Evolutionary conservation across 2,888 invertebrate genomes (phyloP).

Genomic region (Melanostoma scalare): DNA sequence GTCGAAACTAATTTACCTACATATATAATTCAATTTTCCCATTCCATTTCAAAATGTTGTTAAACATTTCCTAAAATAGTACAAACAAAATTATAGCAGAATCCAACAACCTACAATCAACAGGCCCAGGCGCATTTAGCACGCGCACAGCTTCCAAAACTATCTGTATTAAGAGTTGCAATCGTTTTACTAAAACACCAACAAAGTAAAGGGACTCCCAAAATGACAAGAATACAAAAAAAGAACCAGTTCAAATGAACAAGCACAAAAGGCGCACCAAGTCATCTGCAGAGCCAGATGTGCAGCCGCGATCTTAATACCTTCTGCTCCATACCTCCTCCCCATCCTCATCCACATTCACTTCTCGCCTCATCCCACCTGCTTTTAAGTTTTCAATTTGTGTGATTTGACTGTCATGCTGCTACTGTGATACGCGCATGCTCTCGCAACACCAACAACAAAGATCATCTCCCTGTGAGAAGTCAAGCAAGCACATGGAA

Average conservation of each 20-base stretch:
- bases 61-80: no score
- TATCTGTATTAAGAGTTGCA: conserved; percentile 33
- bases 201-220: background rate
- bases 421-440: conserved; percentile 68
- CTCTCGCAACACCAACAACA: conserved; percentile 46
- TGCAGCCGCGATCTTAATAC: conserved; percentile 38
- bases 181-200: conserved; percentile 19
- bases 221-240: conserved; percentile 1
- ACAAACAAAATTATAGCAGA: no score
- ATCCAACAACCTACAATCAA: no score
- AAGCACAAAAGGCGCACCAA: conserved; percentile 42
- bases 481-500: conserved; percentile 17
- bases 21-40: no score
- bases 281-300: conserved; percentile 59
- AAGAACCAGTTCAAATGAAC: conserved; percentile 27
- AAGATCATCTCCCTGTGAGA: conserved; percentile 12
- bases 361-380: conserved; percentile 15
- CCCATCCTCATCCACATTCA: conserved; percentile 9
- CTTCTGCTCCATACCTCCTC: conserved; percentile 24
- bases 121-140: no score
- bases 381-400: conserved; percentile 64
- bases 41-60: no score
- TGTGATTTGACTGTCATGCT: conserved; percentile 66
- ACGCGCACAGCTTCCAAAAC: conserved; percentile 7
- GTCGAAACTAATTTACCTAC: no score